Evolutionary conservation across 1,140 invertebrate species (phyloP).

Genomic region (Drosophila saltans): DNA sequence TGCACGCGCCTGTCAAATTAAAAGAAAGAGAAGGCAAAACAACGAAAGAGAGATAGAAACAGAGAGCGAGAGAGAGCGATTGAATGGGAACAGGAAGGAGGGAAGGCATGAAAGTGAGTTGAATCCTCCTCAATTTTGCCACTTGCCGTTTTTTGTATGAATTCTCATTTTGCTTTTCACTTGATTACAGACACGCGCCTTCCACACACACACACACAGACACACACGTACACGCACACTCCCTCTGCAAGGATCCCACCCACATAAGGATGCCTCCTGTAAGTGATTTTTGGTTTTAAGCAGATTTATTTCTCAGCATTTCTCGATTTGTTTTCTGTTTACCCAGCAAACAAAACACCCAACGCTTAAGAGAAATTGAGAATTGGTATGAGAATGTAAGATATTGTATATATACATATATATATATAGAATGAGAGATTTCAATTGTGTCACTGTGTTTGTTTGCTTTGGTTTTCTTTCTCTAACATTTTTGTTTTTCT

Average conservation of each 20-base stretch:
- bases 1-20: conserved; percentile 68
- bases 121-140: conserved; percentile 9
- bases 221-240: conserved; percentile 17
- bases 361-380: background rate
- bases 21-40: background rate
- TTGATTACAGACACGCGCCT: conserved; percentile 75
- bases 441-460: background rate
- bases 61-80: background rate
- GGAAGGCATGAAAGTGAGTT: background rate
- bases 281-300: conserved; percentile 68
- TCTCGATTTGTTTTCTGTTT: conserved; percentile 54
- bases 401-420: too few species aligned
- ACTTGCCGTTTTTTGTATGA: conserved; percentile 29
- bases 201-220: conserved; percentile 7
- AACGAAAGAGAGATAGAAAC: conserved; percentile 8
- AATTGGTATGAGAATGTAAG: too few species aligned
- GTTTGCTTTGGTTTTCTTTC: background rate
- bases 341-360: conserved; percentile 29
- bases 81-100: background rate
- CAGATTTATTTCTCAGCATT: conserved; percentile 66
- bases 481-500: background rate
- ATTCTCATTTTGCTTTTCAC: conserved; percentile 40
- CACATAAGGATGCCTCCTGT: conserved; percentile 24
- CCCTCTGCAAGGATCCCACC: conserved; percentile 8
- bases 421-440: background rate